These are phyloP conservation scores for Trematomus loennbergii DNA, from an alignment of 2,113 vertebrate species.

Conservation along the genomic window DNA sequence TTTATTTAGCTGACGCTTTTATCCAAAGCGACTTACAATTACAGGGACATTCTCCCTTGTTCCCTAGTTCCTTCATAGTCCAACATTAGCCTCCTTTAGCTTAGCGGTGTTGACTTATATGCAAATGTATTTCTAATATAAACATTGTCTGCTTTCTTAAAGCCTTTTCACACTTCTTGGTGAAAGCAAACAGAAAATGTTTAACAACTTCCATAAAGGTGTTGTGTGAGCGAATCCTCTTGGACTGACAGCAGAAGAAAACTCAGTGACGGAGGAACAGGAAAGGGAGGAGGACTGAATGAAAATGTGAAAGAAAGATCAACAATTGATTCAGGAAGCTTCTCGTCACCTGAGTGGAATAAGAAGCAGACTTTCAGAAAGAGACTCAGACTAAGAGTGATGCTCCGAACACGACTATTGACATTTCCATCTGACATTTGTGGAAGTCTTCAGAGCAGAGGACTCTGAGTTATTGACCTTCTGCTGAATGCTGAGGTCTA, in stretches of 20 bases:
- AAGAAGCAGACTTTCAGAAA: not conserved
- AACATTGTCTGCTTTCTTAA: too few relatives aligned
- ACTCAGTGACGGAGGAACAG: not conserved
- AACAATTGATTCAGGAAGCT: constrained; percentile 18
- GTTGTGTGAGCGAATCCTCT: too few relatives aligned
- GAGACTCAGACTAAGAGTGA: constrained; percentile 12
- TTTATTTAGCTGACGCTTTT: too few relatives aligned
- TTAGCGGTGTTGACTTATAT: too few relatives aligned
- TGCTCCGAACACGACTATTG: constrained; percentile 1
- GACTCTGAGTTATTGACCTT: constrained; percentile 42
- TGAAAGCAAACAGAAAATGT: too few relatives aligned
- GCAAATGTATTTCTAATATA: too few relatives aligned
- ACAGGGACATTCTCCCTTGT: too few relatives aligned
- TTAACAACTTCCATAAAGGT: too few relatives aligned
- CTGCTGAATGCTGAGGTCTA: constrained; percentile 29
- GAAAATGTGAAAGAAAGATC: not conserved
- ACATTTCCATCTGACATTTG: constrained; percentile 56
- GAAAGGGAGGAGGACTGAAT: not conserved
- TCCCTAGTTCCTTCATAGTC: too few relatives aligned
- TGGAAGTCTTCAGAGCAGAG: not conserved
- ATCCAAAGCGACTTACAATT: too few relatives aligned
- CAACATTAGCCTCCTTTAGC: too few relatives aligned
- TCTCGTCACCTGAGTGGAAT: constrained; percentile 22
- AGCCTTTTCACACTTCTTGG: too few relatives aligned
- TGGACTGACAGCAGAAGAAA: not conserved